Conservation (phyloP, 53 echinoderm and acorn worm species). For the Stichopus horrens region DNA sequence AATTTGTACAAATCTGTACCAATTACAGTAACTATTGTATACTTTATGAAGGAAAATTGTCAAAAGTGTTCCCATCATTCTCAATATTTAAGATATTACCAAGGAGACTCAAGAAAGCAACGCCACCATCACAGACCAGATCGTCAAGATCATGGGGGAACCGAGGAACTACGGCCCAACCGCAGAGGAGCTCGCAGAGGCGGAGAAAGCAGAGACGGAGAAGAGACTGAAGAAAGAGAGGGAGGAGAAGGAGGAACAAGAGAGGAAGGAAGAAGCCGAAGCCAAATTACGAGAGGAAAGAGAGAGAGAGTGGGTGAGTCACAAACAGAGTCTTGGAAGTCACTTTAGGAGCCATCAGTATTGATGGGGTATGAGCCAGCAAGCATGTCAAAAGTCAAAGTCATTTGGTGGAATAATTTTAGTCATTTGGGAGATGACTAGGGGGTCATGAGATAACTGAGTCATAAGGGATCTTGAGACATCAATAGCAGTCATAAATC, state of each 20-base stretch:
- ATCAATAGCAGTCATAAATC: too few species aligned
- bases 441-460: too few species aligned
- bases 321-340: too few species aligned
- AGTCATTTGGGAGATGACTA: too few species aligned
- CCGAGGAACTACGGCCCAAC: conserved; percentile 98
- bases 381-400: too few species aligned
- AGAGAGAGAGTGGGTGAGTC: conserved; percentile 92
- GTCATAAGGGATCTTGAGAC: too few species aligned
- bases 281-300: conserved; percentile 67
- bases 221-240: conserved; percentile 89
- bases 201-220: conserved; percentile 83
- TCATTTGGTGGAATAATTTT: too few species aligned
- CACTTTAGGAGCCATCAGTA: too few species aligned
- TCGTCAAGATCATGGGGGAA: conserved; percentile 94
- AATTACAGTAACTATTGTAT: too few species aligned
- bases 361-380: too few species aligned
- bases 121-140: conserved; percentile 77
- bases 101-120: conserved; percentile 80
- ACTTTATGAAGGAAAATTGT: background rate
- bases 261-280: conserved; percentile 88
- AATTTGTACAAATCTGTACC: too few species aligned
- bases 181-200: conserved; percentile 86
- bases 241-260: conserved; percentile 85
- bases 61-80: background rate
- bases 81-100: conserved; percentile 70